Evolutionary conservation across 2,888 invertebrate species (phyloP).

Genomic region (Agonum fuliginosum): DNA sequence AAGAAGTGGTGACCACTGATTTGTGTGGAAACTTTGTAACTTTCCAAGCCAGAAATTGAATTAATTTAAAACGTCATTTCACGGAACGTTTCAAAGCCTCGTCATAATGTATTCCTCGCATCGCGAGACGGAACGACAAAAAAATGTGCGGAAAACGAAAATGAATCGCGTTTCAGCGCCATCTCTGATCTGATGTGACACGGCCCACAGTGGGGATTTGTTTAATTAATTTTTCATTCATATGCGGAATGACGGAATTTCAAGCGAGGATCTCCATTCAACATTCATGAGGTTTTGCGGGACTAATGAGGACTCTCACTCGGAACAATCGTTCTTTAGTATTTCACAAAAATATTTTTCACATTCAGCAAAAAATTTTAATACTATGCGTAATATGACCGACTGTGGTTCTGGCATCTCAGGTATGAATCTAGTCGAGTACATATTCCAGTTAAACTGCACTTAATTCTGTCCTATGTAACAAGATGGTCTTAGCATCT

Average conservation of each 20-base stretch:
- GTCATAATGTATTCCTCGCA: conserved; percentile 26
- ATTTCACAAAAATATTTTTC: too few relatives aligned
- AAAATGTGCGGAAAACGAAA: conserved; percentile 4
- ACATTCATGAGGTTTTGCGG: background rate
- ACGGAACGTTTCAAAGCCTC: conserved; percentile 34
- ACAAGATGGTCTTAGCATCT: too few relatives aligned
- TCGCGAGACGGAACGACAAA: background rate
- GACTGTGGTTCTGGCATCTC: too few relatives aligned
- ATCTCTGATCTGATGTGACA: background rate
- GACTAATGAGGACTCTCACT: too few relatives aligned
- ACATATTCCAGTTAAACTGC: too few relatives aligned
- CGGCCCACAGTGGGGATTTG: background rate
- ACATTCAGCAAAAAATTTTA: too few relatives aligned
- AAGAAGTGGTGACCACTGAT: conserved; percentile 52
- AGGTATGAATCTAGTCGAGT: too few relatives aligned
- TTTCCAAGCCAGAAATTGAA: conserved; percentile 52
- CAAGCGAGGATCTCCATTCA: too few relatives aligned
- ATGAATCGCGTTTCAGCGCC: background rate
- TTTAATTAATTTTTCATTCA: conserved; percentile 36
- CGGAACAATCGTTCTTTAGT: too few relatives aligned
- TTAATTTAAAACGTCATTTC: conserved; percentile 55
- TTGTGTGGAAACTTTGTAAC: conserved; percentile 55
- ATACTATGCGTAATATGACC: too few relatives aligned
- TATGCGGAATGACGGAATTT: background rate
- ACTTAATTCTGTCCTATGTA: too few relatives aligned